Base-by-base conservation (phyloP, 2,888 invertebrate genomes). In the Caenorhabditis drosophilae region DNA sequence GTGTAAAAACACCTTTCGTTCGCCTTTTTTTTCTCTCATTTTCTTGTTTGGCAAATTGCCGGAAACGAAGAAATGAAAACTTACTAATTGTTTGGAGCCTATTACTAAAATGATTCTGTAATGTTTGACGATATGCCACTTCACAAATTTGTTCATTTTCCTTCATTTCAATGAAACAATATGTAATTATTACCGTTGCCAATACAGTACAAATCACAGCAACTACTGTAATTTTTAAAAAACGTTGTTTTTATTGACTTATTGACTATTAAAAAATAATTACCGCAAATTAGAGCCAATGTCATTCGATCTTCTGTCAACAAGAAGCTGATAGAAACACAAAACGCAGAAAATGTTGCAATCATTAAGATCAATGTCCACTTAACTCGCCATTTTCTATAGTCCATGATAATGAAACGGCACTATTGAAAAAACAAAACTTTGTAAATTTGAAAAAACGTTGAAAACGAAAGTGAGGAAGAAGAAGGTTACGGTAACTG, bases 191-290 rank as follows among this genome's bases (percentile, higher is more conserved):
- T 6, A 50, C 20, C 15, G 55, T 57, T 27, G 57, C 57, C 34
- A 57, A 22, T 2, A 44, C 50, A 9, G 63, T 49, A 1, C 52
- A 12, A 0, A 42, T 15, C 15, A 63, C 55, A 4, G 57, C 57
- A 12, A 40, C 49, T 1, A 53, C 57, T 57, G 57, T 35, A 62
- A 56, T 46, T 48, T 44, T 9, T 54, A 46, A 42, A 4, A 31
- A 42, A 15, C n/a, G n/a, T n/a, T n/a, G n/a, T n/a, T n/a, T n/a
- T n/a, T n/a, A n/a, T n/a, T n/a, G n/a, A n/a, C n/a, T n/a, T n/a
- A n/a, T n/a, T n/a, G n/a, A n/a, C n/a, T n/a, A n/a, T n/a, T n/a
- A n/a, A n/a, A n/a, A n/a, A n/a, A n/a, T 4, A 42, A 22, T 42
- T 11, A 42, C 42, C 42, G 15, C 23, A 22, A 42, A 42, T 42